These are phyloP conservation scores for Cossypha niveicapilla DNA, from an alignment of 2,797 vertebrate species.

Conservation along the genomic window DNA sequence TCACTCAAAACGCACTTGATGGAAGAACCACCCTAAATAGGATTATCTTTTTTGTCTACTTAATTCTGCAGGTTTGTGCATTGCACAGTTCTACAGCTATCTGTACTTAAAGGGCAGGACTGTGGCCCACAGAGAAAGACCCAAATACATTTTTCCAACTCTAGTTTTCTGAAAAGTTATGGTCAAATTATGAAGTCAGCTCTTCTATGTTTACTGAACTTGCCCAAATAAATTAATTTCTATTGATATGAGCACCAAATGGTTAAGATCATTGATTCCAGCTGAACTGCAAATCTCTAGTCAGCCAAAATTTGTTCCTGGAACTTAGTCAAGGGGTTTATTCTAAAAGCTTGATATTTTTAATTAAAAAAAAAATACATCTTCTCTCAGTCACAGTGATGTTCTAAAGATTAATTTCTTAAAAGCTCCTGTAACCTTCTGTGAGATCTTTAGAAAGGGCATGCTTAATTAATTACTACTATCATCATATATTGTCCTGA, in stretches of 20 bases:
- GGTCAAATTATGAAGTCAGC: not conserved
- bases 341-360: not conserved
- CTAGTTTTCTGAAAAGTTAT: not conserved
- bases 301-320: not conserved
- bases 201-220: not conserved
- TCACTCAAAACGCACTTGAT: not conserved
- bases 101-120: not conserved
- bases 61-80: not conserved
- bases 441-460: not conserved
- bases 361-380: not conserved
- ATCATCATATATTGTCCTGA: not conserved
- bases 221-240: fast-evolving
- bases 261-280: not conserved
- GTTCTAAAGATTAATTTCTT: not conserved
- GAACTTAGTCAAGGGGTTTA: not conserved
- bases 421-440: not conserved
- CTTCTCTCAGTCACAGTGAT: not conserved
- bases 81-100: not conserved
- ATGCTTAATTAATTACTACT: not conserved
- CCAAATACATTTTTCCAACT: not conserved
- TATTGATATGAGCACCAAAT: not conserved
- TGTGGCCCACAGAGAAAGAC: not conserved
- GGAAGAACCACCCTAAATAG: not conserved
- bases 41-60: not conserved
- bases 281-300: not conserved